Conservation (phyloP, 2,888 invertebrate species). For the Eumerus sabulonum region DNA sequence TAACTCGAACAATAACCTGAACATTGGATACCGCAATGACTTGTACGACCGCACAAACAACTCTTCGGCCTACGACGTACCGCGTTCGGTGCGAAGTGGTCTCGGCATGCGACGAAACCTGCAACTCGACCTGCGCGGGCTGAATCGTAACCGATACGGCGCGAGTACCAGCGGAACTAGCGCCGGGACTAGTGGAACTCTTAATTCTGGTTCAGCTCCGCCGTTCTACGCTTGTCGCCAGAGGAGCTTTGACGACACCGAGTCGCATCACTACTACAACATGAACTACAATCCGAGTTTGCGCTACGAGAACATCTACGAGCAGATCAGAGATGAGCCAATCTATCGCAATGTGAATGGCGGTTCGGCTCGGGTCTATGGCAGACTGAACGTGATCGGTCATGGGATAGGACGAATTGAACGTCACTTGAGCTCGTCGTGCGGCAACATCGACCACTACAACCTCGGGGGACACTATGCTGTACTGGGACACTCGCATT, state of each 20-base stretch:
- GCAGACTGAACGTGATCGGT: conserved; percentile 81
- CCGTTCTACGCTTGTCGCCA: conserved; percentile 73
- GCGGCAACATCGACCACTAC: conserved; percentile 81
- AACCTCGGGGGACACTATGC: conserved; percentile 79
- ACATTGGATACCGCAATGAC: conserved; percentile 77
- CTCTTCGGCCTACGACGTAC: conserved; percentile 77
- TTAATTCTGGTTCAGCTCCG: conserved; percentile 58
- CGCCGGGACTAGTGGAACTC: conserved; percentile 23
- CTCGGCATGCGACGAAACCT: conserved; percentile 78
- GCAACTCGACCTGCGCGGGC: conserved; percentile 76
- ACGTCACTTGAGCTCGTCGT: conserved; percentile 83
- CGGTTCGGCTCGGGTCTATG: conserved; percentile 77
- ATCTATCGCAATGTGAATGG: conserved; percentile 75
- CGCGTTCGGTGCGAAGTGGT: conserved; percentile 76
- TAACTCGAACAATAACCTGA: conserved; percentile 70
- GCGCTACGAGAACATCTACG: conserved; percentile 81
- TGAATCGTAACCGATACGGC: conserved; percentile 69
- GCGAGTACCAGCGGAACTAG: conserved; percentile 30
- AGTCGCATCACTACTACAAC: conserved; percentile 78
- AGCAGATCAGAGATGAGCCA: conserved; percentile 80
- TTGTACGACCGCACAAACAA: conserved; percentile 77
- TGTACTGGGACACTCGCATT: conserved; percentile 78
- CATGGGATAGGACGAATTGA: conserved; percentile 82
- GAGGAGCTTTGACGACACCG: conserved; percentile 79
- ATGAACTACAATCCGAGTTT: conserved; percentile 74